Conservation (phyloP, 2,113 vertebrate species). For the Hippocampus barbouri region DNA sequence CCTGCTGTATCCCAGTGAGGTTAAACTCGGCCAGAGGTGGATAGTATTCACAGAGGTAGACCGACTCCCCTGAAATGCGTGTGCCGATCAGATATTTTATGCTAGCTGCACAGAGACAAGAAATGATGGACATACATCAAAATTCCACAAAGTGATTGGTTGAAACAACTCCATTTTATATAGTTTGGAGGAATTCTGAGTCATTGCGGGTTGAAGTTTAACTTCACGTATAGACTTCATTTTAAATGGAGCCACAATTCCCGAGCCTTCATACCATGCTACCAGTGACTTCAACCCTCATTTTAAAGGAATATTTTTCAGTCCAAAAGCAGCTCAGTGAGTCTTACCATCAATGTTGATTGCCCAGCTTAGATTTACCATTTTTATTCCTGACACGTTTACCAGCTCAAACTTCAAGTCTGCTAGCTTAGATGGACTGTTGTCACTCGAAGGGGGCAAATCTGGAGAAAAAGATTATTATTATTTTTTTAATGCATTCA, state of each 20-base stretch:
- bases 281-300: not conserved
- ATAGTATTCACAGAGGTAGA: slow-evolving; percentile 35
- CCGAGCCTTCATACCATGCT: not conserved
- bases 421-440: slow-evolving; percentile 56
- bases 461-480: slow-evolving; percentile 16
- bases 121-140: not conserved
- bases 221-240: not conserved
- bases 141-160: not conserved
- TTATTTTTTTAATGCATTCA: not conserved
- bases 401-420: slow-evolving; percentile 36
- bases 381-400: not conserved
- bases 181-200: not conserved
- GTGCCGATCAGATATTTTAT: slow-evolving; percentile 23
- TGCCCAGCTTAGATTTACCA: slow-evolving; percentile 75
- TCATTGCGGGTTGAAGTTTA: not conserved
- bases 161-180: not conserved
- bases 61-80: fast-evolving
- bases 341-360: slow-evolving; percentile 73
- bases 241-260: not conserved
- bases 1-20: slow-evolving; percentile 26
- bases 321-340: not conserved
- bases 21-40: slow-evolving; percentile 19
- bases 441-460: fast-evolving
- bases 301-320: not conserved
- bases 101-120: slow-evolving; percentile 45